Conservation (phyloP, 92 coral and sea anemone genomes). For the Palythoa grandiflora region DNA sequence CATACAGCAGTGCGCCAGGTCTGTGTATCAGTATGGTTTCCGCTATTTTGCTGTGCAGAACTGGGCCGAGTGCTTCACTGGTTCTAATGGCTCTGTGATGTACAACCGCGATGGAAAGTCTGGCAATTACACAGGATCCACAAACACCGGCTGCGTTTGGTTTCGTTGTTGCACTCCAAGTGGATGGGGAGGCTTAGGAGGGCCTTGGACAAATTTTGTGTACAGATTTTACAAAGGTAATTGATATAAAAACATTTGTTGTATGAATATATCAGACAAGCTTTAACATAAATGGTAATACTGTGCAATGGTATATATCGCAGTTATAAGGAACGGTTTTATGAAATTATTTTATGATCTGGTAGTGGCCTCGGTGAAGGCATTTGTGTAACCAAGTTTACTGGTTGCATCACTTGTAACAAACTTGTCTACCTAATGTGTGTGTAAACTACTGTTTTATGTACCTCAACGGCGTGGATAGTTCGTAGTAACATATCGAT, state of each 20-base stretch:
- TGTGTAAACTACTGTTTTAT: no score
- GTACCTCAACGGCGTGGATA: no score
- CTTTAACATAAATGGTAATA: no score
- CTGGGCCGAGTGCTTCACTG: slow-evolving; percentile 25
- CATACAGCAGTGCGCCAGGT: slow-evolving; percentile 6
- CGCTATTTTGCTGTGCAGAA: slow-evolving; percentile 31
- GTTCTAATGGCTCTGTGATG: not conserved
- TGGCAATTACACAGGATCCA: not conserved
- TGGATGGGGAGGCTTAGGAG: slow-evolving; percentile 3
- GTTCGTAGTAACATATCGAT: no score
- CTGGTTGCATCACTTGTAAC: no score
- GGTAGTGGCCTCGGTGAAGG: no score
- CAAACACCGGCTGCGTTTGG: not conserved
- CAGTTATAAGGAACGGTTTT: no score
- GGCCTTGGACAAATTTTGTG: not conserved
- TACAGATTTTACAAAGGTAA: slow-evolving; percentile 21
- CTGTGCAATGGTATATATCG: no score
- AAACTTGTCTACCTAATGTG: no score
- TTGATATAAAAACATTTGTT: not conserved
- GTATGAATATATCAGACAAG: no score
- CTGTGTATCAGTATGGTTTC: not conserved
- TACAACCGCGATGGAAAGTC: slow-evolving; percentile 19
- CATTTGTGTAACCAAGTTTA: no score
- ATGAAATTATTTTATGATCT: no score
- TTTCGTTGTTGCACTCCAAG: not conserved